Conservation (phyloP, 2,113 vertebrate species). For the Pristiophorus japonicus region DNA sequence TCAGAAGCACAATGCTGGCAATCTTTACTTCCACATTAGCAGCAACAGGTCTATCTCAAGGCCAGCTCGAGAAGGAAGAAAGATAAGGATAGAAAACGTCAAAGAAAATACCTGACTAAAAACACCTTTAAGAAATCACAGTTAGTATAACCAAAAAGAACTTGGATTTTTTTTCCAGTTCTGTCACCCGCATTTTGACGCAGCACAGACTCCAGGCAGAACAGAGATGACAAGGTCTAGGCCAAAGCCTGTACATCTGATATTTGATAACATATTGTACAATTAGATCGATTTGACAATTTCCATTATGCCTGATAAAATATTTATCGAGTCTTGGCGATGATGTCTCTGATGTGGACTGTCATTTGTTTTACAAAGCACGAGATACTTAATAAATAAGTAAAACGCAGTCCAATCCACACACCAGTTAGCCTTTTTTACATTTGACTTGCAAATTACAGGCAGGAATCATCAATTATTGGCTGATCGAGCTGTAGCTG, state of each 20-base stretch:
- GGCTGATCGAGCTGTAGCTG: constrained; percentile 60
- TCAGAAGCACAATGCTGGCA: not conserved
- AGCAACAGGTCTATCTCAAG: not conserved
- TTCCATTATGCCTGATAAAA: constrained; percentile 99
- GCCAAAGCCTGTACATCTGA: constrained; percentile 70
- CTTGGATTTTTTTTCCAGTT: not conserved
- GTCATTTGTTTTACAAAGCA: constrained; percentile 92
- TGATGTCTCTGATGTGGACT: constrained; percentile 73
- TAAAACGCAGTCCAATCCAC: constrained; percentile 57
- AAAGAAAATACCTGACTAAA: not conserved
- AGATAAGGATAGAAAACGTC: not conserved
- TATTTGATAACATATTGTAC: constrained; percentile 90
- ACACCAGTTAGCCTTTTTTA: constrained; percentile 58
- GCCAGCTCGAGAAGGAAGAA: not conserved
- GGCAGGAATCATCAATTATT: constrained; percentile 81
- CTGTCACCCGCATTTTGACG: not conserved
- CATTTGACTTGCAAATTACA: constrained; percentile 95
- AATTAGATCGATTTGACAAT: constrained; percentile 98
- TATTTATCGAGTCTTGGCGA: constrained; percentile 96
- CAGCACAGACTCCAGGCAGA: not conserved
- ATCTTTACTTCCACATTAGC: not conserved
- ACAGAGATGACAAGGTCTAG: not conserved
- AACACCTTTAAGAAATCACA: not conserved
- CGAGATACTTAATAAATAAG: constrained; percentile 60
- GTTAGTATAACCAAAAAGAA: not conserved